Evolutionary conservation across 2,113 vertebrate genomes (phyloP).

Genomic region (Stigmatopora argus): DNA sequence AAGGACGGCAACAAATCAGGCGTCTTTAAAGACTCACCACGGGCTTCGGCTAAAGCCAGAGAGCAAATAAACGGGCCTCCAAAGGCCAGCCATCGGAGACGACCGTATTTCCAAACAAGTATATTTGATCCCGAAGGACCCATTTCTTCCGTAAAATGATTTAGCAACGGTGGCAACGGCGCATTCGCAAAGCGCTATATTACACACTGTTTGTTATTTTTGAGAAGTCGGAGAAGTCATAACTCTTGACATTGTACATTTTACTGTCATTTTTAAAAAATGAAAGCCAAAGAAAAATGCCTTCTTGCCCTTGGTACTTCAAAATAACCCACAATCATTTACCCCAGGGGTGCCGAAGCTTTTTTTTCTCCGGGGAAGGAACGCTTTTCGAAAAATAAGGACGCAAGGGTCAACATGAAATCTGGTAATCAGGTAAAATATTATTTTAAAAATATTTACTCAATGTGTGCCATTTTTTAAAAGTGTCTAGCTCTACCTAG

Average conservation of each 20-base stretch:
- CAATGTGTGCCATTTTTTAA: no score
- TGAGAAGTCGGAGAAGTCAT: constrained; percentile 69
- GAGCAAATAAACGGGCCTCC: constrained; percentile 54
- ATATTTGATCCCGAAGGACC: constrained; percentile 67
- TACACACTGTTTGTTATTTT: constrained; percentile 70
- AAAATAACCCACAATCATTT: constrained; percentile 31
- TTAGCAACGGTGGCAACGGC: constrained; percentile 65
- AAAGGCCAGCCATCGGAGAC: constrained; percentile 46
- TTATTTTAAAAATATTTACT: no score
- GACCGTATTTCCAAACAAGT: constrained; percentile 48
- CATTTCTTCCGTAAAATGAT: constrained; percentile 70
- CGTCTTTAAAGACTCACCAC: constrained; percentile 25
- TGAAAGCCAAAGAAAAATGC: constrained; percentile 38
- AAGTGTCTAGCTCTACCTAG: no score
- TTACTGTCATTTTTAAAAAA: constrained; percentile 45
- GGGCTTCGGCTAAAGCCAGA: constrained; percentile 21
- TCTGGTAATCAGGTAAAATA: no score
- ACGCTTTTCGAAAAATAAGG: no score
- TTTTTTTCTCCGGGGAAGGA: no score
- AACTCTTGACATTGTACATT: constrained; percentile 58
- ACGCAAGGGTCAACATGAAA: no score
- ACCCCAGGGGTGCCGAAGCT: no score
- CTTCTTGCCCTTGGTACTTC: not conserved
- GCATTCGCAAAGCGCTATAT: constrained; percentile 62
- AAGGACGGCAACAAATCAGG: constrained; percentile 28